Base-by-base conservation (phyloP, 2,888 invertebrate genomes). In the Eristalinus sepulchralis region DNA sequence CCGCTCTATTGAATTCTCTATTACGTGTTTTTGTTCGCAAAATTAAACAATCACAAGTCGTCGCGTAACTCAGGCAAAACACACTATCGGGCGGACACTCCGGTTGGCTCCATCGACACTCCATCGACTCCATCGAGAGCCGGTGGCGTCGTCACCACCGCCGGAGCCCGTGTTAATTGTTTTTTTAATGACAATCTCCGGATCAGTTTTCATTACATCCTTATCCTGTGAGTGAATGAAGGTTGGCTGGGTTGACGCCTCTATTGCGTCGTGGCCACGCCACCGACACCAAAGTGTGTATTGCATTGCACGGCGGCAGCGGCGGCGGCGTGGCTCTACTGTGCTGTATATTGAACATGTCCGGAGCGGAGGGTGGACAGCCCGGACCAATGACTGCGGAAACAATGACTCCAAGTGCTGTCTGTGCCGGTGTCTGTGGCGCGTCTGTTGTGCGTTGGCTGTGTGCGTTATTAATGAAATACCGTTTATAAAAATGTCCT, bases 121-220 rank as follows among this genome's bases (percentile, higher is more conserved):
- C 27, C 36, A 47, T 20, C 60, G 36, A 13, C 31, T 4, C 11
- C 39, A 60, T 55, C 24, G 39, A n/a, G 39, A 11, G n/a, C 24
- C 47, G 8, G 31, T 24, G 62, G 53, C 57, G 59, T 67, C 60
- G 76, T 59, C 55, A 77, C 81, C 81, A 53, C 68, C 47, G 71
- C 77, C 77, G 72, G 78, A 70, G 82, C 64, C 78, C 34, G 71
- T 75, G 86, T 86, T 86, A 86, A 86, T 85, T 85, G 85, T 85
- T 86, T 86, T 90, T 90, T 90, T 89, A 89, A 90, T 90, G 89
- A 89, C 89, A 83, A 86, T 86, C 86, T 86, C 86, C 86, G 89
- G 89, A 90, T 90, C 89, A 89, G 89, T 89, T 90, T 89, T 89
- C 89, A 89, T 89, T 89, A 89, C 86, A 86, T 83, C 86, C 86